A percentile compares a stretch with the other conserved stretches of the same genome.
Evolutionary conservation across 2,888 invertebrate genomes (phyloP).

Genomic region (Polymixis flavicincta): DNA sequence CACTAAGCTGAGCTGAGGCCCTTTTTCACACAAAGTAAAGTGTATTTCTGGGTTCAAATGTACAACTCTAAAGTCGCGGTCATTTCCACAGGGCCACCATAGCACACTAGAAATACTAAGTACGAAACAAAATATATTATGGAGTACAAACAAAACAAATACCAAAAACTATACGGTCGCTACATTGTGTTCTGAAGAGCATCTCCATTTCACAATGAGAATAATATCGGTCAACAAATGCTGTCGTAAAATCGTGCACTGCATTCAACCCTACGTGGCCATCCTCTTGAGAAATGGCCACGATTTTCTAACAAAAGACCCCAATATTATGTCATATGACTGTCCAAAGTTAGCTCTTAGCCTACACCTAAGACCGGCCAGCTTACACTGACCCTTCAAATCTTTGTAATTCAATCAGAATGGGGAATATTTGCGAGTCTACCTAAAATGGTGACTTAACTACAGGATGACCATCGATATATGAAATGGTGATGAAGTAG

Average conservation of each 20-base stretch:
- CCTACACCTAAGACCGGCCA: constrained; percentile 66
- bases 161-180: not conserved
- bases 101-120: not conserved
- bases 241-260: constrained; percentile 46
- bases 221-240: constrained; percentile 44
- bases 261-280: constrained; percentile 43
- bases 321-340: constrained; percentile 72
- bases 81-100: too few species aligned
- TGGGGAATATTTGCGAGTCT: constrained; percentile 8
- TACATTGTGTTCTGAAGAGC: constrained; percentile 5
- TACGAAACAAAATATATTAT: not conserved
- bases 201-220: constrained; percentile 28
- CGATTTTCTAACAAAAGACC: constrained; percentile 74
- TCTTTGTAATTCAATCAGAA: constrained; percentile 36
- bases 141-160: not conserved
- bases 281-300: constrained; percentile 68
- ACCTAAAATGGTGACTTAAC: constrained; percentile 43
- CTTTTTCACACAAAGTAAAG: too few species aligned
- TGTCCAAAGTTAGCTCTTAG: constrained; percentile 63
- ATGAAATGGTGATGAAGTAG: constrained; percentile 70
- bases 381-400: constrained; percentile 55
- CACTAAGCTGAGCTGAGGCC: not conserved
- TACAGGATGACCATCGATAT: constrained; percentile 68
- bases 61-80: too few species aligned
- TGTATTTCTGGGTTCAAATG: too few species aligned